These are phyloP conservation scores for Drosophila chauvacae DNA, from an alignment of 1,140 invertebrate species.

Conservation along the genomic window DNA sequence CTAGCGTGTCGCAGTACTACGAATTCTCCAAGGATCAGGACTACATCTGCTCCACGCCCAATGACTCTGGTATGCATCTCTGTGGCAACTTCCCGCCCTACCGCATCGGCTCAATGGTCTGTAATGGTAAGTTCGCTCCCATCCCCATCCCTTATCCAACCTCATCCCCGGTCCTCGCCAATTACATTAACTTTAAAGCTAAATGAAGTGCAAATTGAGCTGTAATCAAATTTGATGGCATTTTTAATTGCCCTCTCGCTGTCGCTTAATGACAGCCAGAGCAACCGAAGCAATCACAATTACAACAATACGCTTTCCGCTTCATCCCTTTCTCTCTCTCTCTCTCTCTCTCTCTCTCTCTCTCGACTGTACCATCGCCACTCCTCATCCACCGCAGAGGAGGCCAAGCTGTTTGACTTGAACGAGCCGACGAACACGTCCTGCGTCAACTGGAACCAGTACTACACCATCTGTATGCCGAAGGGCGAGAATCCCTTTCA, in stretches of 20 bases:
- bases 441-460: constrained; percentile 99
- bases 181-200: constrained; percentile 58
- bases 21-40: constrained; percentile 95
- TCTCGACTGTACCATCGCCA: neutral
- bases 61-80: constrained; percentile 97
- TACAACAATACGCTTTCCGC: constrained; percentile 50
- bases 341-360: too few relatives aligned
- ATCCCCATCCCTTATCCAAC: neutral
- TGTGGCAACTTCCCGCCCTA: constrained; percentile 95
- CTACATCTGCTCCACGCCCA: constrained; percentile 97
- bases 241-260: constrained; percentile 74
- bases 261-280: constrained; percentile 50
- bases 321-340: neutral
- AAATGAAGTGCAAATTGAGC: constrained; percentile 79
- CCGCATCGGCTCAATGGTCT: constrained; percentile 88
- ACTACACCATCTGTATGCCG: constrained; percentile 97
- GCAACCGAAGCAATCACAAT: constrained; percentile 56
- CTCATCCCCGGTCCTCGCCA: neutral
- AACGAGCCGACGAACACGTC: constrained; percentile 87
- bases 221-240: constrained; percentile 79
- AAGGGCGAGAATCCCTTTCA: constrained; percentile 98
- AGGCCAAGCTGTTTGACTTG: constrained; percentile 85
- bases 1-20: constrained; percentile 90
- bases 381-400: constrained; percentile 50
- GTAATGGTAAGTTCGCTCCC: constrained; percentile 86